These are phyloP conservation scores for Cataglyphis cursor DNA, from an alignment of 2,888 invertebrate genomes.

Conservation along the genomic window DNA sequence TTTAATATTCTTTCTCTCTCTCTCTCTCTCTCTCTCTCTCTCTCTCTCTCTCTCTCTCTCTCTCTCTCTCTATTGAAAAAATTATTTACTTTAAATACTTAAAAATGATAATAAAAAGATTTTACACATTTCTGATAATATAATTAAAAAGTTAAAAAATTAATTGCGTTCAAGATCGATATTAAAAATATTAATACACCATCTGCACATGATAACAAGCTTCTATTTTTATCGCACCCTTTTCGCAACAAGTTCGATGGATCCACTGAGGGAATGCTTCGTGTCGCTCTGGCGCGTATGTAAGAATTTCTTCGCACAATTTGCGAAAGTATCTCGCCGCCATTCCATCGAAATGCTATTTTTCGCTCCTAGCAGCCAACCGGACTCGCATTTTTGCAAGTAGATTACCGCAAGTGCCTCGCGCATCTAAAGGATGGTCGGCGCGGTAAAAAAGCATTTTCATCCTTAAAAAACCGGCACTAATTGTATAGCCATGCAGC, in stretches of 20 bases:
- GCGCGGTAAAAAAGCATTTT: constrained; percentile 57
- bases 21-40: no score
- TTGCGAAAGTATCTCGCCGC: constrained; percentile 36
- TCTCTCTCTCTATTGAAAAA: no score
- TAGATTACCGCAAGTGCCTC: constrained; percentile 58
- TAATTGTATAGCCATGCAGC: constrained; percentile 44
- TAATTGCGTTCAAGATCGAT: neutral
- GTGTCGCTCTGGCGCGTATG: constrained; percentile 4
- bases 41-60: no score
- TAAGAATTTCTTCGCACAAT: constrained; percentile 41
- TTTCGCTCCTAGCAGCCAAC: constrained; percentile 59
- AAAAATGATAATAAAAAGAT: neutral
- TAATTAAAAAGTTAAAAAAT: neutral
- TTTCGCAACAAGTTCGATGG: neutral
- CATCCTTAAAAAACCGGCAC: constrained; percentile 54
- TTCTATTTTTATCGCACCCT: neutral
- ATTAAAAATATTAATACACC: neutral
- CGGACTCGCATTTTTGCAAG: constrained; percentile 47
- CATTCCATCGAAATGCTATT: constrained; percentile 42
- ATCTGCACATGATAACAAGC: neutral
- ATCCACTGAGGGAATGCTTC: neutral
- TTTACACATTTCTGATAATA: neutral
- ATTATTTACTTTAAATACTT: neutral
- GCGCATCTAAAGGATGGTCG: constrained; percentile 34
- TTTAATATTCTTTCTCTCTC: neutral